Base-by-base conservation (phyloP, 1,140 invertebrate genomes). In the Zeugodacus cucurbitae region DNA sequence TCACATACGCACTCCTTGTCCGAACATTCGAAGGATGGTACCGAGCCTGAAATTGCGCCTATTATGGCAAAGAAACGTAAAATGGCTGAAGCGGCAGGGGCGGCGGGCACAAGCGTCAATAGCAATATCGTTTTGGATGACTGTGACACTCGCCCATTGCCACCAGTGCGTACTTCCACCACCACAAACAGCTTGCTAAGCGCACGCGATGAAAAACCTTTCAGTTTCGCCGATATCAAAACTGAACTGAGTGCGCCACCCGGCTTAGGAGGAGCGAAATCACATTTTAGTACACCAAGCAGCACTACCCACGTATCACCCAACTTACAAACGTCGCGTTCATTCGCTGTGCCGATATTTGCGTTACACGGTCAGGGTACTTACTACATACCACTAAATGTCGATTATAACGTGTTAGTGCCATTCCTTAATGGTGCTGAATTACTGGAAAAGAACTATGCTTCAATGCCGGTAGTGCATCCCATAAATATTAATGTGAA, bases 401-500 rank as follows among this genome's bases (percentile, higher is more conserved):
- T 99, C 22, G 97, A 98, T 89, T 96, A 96, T 85, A 94, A 96
- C 26, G 94, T 96, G 22, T 93, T 98, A 26, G 93, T 96, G 89
- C 96, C 97, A 0, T 96, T 96, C 89, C 93, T 98, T 3, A 95
- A 95, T 11, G 95, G 94, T 4, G 94, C 94, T 89, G 94, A 95
- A 93, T 91, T 95, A 58, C 90, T 95, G 48, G 95, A 95, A 88
- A 94, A 94, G 48, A 93, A 94, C 86, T 92, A 94, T 70, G 90
- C 92, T 0, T 94, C 95, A 41, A 94, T 94, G 87, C 94, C 95
- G 0, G 94, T 95, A 3, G 94, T 98, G 26, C 98, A 99, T 94
- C 98, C 98, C 3, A 96, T 99, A 86, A 98, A 97, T 29, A 98
- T 98, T 89, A 97, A 97, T 90, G 97, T 98, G 2, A 98, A 97